A percentile compares a stretch with the other conserved stretches of the same genome.
phyloP scores from a whole-genome alignment of 1,140 invertebrate species.

The Scaptomyza montana region DNA sequence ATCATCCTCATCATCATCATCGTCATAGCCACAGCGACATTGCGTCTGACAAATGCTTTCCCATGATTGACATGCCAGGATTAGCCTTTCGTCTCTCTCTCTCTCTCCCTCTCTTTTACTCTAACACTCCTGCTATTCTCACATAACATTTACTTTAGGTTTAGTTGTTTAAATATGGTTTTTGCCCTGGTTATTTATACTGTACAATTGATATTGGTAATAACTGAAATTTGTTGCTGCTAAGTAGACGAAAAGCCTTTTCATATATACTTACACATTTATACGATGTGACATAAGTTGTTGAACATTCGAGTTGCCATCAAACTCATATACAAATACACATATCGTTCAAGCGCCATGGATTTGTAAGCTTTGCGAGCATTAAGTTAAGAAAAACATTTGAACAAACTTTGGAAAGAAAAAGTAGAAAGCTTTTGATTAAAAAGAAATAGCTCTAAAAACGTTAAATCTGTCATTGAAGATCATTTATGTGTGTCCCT shows the following conservation, averaged over 20 bases:
- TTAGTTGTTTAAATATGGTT: constrained; percentile 69
- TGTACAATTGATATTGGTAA: constrained; percentile 74
- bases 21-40: constrained; percentile 37
- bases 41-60: constrained; percentile 32
- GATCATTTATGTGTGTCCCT: constrained; percentile 21
- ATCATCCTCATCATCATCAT: constrained; percentile 33
- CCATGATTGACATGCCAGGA: constrained; percentile 74
- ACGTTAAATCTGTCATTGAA: too few species aligned
- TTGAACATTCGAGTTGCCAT: constrained; percentile 10
- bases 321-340: constrained; percentile 25
- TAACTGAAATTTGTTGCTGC: constrained; percentile 63
- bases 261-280: background rate
- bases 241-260: constrained; percentile 52
- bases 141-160: constrained; percentile 61
- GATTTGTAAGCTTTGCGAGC: constrained; percentile 30
- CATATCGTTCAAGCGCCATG: constrained; percentile 49
- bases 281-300: too few species aligned
- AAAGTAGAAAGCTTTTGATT: too few species aligned
- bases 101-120: background rate
- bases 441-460: too few species aligned
- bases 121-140: constrained; percentile 43
- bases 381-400: too few species aligned
- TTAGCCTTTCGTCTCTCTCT: constrained; percentile 55
- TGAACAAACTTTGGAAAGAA: too few species aligned
- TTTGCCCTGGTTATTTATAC: constrained; percentile 59